phyloP scores from a whole-genome alignment of 2,113 vertebrate species.

The Caranx melampygus region DNA sequence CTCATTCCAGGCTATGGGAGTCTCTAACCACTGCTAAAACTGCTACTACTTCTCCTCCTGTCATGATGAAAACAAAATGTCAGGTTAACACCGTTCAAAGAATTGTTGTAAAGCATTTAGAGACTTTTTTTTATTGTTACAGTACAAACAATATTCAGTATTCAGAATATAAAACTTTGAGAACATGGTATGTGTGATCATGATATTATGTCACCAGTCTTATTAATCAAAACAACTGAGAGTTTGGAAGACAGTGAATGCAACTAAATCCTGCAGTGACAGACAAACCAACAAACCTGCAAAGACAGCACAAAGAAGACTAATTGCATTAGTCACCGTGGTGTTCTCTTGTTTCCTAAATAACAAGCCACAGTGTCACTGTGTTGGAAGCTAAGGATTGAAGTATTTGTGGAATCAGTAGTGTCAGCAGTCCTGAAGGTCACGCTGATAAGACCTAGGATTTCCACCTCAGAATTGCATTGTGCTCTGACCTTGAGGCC shows the following conservation, averaged over 20 bases:
- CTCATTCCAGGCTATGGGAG: constrained; percentile 12
- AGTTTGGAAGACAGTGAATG: neutral
- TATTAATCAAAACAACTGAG: neutral
- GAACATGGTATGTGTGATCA: neutral
- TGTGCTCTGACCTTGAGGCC: constrained; percentile 80
- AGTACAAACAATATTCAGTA: neutral
- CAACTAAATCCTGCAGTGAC: neutral
- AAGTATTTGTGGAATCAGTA: constrained; percentile 72
- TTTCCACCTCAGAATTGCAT: constrained; percentile 77
- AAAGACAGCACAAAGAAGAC: neutral
- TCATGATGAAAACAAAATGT: neutral
- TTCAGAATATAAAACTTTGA: neutral
- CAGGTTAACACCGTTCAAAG: neutral
- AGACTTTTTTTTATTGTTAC: neutral
- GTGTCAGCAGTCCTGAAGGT: constrained; percentile 82
- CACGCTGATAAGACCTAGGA: constrained; percentile 82
- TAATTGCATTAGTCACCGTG: neutral
- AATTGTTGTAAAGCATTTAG: neutral
- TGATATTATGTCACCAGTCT: neutral
- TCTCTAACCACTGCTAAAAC: constrained; percentile 13
- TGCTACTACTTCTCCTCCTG: too few species aligned
- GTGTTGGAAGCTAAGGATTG: constrained; percentile 43
- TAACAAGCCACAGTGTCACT: constrained; percentile 15
- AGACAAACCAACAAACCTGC: neutral
- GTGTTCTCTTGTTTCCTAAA: constrained; percentile 31